phyloP scores from a whole-genome alignment of 2,113 vertebrate species.

The Strix aluco region DNA sequence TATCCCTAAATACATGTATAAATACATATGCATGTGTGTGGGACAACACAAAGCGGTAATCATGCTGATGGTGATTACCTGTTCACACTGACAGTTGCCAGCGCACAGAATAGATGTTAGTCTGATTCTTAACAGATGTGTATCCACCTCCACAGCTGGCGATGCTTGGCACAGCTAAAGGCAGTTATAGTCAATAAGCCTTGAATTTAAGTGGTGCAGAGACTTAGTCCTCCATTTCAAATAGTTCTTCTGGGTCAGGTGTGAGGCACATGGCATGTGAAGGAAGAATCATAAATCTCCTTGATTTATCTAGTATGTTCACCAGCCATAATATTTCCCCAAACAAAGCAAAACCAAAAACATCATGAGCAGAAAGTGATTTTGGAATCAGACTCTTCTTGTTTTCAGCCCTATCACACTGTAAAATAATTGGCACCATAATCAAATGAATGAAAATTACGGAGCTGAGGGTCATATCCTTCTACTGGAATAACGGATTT shows the following conservation, averaged over 20 bases:
- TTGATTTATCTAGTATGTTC: background rate
- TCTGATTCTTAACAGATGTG: background rate
- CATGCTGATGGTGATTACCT: background rate
- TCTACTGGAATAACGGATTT: background rate
- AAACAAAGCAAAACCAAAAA: background rate
- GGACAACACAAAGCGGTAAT: background rate
- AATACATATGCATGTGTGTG: accelerated
- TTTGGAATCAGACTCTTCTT: background rate
- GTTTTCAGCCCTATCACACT: background rate
- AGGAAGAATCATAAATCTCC: background rate
- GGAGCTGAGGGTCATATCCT: background rate
- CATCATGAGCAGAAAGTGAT: background rate
- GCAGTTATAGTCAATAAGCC: background rate
- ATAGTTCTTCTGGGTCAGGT: background rate
- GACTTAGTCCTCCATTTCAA: background rate
- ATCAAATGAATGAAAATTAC: background rate
- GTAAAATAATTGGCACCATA: background rate
- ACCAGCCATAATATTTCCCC: background rate
- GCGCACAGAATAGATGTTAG: background rate
- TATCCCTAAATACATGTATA: background rate
- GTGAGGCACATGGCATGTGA: background rate
- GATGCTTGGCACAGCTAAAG: background rate
- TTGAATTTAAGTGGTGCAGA: background rate
- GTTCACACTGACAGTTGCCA: background rate
- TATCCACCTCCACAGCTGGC: background rate